Evolutionary conservation across 1,140 invertebrate genomes (phyloP).

Genomic region (Euura saliciscinereae): DNA sequence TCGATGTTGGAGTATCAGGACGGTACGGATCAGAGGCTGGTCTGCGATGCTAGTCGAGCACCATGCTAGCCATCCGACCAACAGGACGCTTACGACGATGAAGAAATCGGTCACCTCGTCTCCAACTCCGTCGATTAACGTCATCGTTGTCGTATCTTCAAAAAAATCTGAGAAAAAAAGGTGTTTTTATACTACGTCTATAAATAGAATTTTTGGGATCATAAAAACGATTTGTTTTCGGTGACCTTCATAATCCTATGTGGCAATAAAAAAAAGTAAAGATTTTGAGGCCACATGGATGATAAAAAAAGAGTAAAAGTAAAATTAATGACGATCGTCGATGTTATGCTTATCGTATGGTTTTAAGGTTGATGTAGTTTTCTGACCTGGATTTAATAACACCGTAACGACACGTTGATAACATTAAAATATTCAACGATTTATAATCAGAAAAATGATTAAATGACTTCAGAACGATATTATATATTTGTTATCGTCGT

Average conservation of each 20-base stretch:
- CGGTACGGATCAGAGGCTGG: slow-evolving; percentile 59
- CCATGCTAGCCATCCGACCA: slow-evolving; percentile 74
- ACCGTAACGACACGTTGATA: too few relatives aligned
- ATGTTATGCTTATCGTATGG: too few relatives aligned
- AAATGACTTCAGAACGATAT: too few relatives aligned
- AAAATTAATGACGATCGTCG: too few relatives aligned
- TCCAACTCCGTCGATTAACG: slow-evolving; percentile 79
- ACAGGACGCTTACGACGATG: slow-evolving; percentile 64
- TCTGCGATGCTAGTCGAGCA: slow-evolving; percentile 68
- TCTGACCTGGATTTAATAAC: too few relatives aligned
- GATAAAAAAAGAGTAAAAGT: too few relatives aligned
- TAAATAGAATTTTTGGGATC: too few relatives aligned
- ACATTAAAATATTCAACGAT: too few relatives aligned
- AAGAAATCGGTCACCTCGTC: slow-evolving; percentile 82
- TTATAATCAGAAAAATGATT: too few relatives aligned
- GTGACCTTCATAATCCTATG: background rate
- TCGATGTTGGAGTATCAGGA: slow-evolving; percentile 59
- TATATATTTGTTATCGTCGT: too few relatives aligned
- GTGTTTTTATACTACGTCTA: too few relatives aligned
- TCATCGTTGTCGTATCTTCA: slow-evolving; percentile 56
- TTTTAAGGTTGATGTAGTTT: too few relatives aligned
- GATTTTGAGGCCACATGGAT: background rate
- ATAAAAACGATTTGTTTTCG: background rate
- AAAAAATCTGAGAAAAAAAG: slow-evolving; percentile 15
- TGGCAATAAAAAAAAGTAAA: background rate